These are phyloP conservation scores for Sebastes cheni DNA, from an alignment of 2,797 vertebrate genomes.

Conservation along the genomic window DNA sequence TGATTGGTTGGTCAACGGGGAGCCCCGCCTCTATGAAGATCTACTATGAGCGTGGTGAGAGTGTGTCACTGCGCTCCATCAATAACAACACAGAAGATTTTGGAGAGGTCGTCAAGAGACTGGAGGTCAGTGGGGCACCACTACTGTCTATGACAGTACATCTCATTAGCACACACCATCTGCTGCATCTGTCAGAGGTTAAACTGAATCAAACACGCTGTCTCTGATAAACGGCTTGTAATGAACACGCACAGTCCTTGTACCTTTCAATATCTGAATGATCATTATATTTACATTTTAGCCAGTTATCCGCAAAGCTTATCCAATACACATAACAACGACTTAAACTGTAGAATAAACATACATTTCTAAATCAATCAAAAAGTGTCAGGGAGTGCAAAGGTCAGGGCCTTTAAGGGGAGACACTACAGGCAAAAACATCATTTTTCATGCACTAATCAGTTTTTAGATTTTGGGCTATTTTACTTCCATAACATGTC, in stretches of 20 bases:
- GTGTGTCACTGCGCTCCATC: slow-evolving; percentile 92
- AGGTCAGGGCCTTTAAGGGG: not conserved
- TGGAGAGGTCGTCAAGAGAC: slow-evolving; percentile 93
- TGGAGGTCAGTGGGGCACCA: slow-evolving; percentile 88
- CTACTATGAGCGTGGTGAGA: slow-evolving; percentile 96
- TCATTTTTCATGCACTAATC: too few relatives aligned
- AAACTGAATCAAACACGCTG: not conserved
- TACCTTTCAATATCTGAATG: not conserved
- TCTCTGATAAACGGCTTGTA: slow-evolving; percentile 14
- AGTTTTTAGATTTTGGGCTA: too few relatives aligned
- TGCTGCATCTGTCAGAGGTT: slow-evolving; percentile 19
- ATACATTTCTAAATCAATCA: not conserved
- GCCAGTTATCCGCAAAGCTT: not conserved
- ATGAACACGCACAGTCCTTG: not conserved
- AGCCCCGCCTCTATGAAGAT: slow-evolving; percentile 92
- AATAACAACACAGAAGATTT: slow-evolving; percentile 93
- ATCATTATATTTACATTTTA: not conserved
- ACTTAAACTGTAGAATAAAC: not conserved
- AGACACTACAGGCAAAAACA: too few relatives aligned
- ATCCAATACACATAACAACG: not conserved
- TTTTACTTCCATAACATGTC: too few relatives aligned
- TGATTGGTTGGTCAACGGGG: slow-evolving; percentile 95
- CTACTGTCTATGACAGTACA: slow-evolving; percentile 10
- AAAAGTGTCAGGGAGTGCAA: not conserved
- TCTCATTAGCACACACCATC: slow-evolving; percentile 36